Evolutionary conservation across 2,888 invertebrate species (phyloP).

Genomic region (Sarcophaga subvicina): DNA sequence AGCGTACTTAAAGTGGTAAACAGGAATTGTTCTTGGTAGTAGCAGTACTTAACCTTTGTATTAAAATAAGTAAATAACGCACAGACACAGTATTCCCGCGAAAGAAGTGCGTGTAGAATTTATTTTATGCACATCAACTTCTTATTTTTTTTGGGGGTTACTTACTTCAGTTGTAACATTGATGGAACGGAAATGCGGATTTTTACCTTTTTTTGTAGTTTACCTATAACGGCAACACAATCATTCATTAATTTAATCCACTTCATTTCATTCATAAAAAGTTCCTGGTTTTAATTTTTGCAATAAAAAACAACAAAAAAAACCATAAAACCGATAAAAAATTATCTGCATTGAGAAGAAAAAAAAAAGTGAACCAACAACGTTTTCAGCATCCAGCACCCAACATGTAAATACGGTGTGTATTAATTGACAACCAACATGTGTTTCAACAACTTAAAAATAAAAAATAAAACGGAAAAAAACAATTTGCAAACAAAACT

Average conservation of each 20-base stretch:
- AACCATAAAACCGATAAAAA: too few species aligned
- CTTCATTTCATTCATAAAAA: slow-evolving; percentile 21
- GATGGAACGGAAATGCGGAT: slow-evolving; percentile 64
- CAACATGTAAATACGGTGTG: not conserved
- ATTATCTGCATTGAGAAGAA: not conserved
- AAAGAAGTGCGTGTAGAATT: slow-evolving; percentile 57
- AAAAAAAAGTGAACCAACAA: not conserved
- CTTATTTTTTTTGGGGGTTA: not conserved
- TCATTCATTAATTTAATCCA: not conserved
- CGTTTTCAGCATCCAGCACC: slow-evolving; percentile 3
- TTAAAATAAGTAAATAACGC: not conserved
- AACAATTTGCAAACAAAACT: not conserved
- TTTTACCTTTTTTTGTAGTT: slow-evolving; percentile 46
- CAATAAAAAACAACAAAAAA: slow-evolving; percentile 5
- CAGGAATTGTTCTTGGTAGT: slow-evolving; percentile 42
- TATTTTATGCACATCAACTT: slow-evolving; percentile 49
- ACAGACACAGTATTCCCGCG: not conserved
- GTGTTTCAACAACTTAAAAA: slow-evolving; percentile 51
- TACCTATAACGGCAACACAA: slow-evolving; percentile 43
- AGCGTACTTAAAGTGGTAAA: slow-evolving; percentile 34
- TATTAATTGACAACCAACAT: slow-evolving; percentile 55
- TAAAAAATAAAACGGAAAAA: not conserved
- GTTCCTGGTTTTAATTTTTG: not conserved
- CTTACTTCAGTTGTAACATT: slow-evolving; percentile 6
- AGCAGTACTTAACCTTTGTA: not conserved